Conservation (phyloP, 2,888 invertebrate genomes). For the Dolichomitus sp. region DNA sequence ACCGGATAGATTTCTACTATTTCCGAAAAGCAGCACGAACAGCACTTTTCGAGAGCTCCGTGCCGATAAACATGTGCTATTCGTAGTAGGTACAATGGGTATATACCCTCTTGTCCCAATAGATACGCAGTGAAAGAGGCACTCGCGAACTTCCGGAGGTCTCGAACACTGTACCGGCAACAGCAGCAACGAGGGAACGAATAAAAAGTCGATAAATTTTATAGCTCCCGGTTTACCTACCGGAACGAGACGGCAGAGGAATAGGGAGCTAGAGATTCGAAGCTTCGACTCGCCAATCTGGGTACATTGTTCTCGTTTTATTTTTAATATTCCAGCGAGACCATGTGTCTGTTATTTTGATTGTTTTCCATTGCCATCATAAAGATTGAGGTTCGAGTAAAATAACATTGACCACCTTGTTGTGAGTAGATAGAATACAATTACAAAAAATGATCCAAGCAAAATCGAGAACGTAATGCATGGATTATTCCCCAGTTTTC, state of each 20-base stretch:
- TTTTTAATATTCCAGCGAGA: constrained; percentile 33
- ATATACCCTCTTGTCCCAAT: constrained; percentile 8
- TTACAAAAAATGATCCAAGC: background rate
- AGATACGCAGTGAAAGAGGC: constrained; percentile 21
- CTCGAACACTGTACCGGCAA: constrained; percentile 23
- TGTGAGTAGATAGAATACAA: background rate
- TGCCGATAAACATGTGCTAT: background rate
- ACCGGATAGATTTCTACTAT: constrained; percentile 31
- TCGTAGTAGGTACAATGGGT: background rate
- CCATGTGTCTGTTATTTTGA: constrained; percentile 8
- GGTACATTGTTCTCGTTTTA: constrained; percentile 4
- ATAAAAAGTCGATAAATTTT: constrained; percentile 56
- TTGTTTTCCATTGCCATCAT: constrained; percentile 17
- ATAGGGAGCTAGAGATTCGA: constrained; percentile 2
- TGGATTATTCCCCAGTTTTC: background rate
- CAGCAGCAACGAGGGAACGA: constrained; percentile 40
- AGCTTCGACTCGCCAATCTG: constrained; percentile 21
- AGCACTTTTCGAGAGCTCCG: background rate
- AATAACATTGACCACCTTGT: background rate
- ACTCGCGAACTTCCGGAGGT: constrained; percentile 37
- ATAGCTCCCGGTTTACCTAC: constrained; percentile 45
- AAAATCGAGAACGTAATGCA: background rate
- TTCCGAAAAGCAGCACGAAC: constrained; percentile 51
- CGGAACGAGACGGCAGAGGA: constrained; percentile 20
- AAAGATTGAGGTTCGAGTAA: constrained; percentile 6